Conservation (phyloP, 2,888 invertebrate species). For the Phymatocera aterrima region DNA sequence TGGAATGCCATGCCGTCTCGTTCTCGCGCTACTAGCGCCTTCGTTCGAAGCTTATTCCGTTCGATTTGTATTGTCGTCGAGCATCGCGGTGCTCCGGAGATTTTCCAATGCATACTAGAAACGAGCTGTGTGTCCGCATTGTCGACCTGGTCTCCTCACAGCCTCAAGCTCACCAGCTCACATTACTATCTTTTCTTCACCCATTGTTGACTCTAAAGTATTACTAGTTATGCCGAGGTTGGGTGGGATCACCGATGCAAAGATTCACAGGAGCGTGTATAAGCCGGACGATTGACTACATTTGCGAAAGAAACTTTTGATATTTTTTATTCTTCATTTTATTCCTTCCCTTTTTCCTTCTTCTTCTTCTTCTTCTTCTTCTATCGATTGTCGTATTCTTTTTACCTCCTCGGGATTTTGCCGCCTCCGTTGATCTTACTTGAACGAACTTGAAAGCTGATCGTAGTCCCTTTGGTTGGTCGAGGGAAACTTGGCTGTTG, state of each 20-base stretch:
- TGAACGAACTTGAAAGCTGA: slow-evolving; percentile 42
- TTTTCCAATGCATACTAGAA: slow-evolving; percentile 35
- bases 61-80: slow-evolving; percentile 67
- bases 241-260: not conserved
- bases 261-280: slow-evolving; percentile 10
- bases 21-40: slow-evolving; percentile 60
- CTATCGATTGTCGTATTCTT: slow-evolving; percentile 8
- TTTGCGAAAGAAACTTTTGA: slow-evolving; percentile 5
- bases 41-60: slow-evolving; percentile 59
- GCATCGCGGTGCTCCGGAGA: slow-evolving; percentile 55
- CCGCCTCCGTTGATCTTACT: slow-evolving; percentile 38
- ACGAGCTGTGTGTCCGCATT: slow-evolving; percentile 2
- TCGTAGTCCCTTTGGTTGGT: slow-evolving; percentile 37
- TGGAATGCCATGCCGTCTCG: slow-evolving; percentile 64
- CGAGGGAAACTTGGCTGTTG: slow-evolving; percentile 28
- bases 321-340: not conserved
- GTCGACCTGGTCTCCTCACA: not conserved
- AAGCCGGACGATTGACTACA: slow-evolving; percentile 28
- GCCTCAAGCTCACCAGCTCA: not conserved
- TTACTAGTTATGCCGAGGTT: slow-evolving; percentile 27
- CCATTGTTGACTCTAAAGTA: slow-evolving; percentile 28
- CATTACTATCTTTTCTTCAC: slow-evolving; percentile 23
- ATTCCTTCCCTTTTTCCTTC: no score
- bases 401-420: not conserved
- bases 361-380: not conserved